Evolutionary conservation across 2,888 invertebrate species (phyloP), one percentile per base, ranked within the genome.

Genomic region (Vanessa cardui): DNA sequence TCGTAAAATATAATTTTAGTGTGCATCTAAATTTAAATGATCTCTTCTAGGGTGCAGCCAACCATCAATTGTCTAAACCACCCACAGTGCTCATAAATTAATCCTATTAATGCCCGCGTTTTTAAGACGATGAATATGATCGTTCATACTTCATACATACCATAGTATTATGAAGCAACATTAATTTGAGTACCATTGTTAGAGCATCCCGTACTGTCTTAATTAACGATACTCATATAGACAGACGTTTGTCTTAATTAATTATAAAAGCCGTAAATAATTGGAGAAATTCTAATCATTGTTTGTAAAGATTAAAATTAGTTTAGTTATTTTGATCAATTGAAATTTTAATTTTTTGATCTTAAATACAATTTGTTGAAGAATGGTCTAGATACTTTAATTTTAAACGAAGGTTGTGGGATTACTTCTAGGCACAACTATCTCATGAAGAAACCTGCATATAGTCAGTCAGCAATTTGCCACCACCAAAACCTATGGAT

Each of bases 21-120:
- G 9, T 56, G 20, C 56, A 39, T 61, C 21, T 21, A 26, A 59
- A 65, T 46, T 69, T 31, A 64, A 62, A 64, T 46, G 56, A 52
- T 72, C 69, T 72, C 70, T 73, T 74, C 68, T 58, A 71, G 80
- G 77, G 68, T 71, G 65, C 74, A 74, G 75, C 39, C 80, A 80
- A 80, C 74, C 79, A 81, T 78, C 83, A 85, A 85, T 87, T 89
- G 83, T 80, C 77, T 82, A 71, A 80, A 71, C 88, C 89, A 87
- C 87, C 88, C 88, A 87, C 82, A 76, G 80, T 62, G 81, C 74
- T 74, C 81, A 83, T 90, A 87, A 90, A 89, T 89, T 87, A 88
- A 85, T 82, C 80, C 81, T 84, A 86, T 88, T 86, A 87, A 83
- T 77, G 77, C 72, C 75, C 63, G 68, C 68, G 73, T 75, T 74